Evolutionary conservation across 2,797 vertebrate species (phyloP).

Genomic region (Scolopax bukidnonensis): DNA sequence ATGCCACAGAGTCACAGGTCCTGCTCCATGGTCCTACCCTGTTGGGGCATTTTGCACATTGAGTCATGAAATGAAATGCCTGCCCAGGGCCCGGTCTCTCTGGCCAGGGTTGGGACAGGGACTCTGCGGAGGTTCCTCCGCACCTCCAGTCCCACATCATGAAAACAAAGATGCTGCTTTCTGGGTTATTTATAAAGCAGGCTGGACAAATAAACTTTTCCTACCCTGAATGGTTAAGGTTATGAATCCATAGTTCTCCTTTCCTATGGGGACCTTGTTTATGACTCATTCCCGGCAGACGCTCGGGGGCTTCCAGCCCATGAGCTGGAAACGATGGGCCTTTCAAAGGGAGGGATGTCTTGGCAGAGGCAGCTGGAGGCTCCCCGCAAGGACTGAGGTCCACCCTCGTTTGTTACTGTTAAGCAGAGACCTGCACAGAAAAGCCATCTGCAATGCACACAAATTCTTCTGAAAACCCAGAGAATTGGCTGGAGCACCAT

Average conservation of each 20-base stretch:
- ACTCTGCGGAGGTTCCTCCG: neutral
- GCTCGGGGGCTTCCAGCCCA: neutral
- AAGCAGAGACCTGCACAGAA: neutral
- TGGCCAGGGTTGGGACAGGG: neutral
- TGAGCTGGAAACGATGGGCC: neutral
- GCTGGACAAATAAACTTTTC: conserved; percentile 23
- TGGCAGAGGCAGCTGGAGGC: neutral
- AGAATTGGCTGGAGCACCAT: conserved; percentile 8
- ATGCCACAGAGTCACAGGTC: neutral
- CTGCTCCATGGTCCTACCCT: neutral
- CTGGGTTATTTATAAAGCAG: conserved; percentile 22
- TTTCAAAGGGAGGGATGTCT: neutral
- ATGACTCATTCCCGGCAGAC: neutral
- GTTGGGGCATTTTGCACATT: rapidly evolving
- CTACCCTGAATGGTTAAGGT: neutral
- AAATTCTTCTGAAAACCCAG: neutral
- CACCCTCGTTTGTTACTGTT: rapidly evolving
- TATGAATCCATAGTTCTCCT: neutral
- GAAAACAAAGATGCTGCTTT: conserved; percentile 13
- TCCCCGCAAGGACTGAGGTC: neutral
- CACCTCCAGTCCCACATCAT: rapidly evolving
- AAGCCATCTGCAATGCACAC: rapidly evolving
- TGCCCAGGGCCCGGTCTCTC: neutral
- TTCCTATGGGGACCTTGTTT: neutral
- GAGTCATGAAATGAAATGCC: neutral